Percentiles rank a stretch among this genome's conserved stretches.
phyloP scores from a whole-genome alignment of 2,797 vertebrate species.

The Malacoraja senta region DNA sequence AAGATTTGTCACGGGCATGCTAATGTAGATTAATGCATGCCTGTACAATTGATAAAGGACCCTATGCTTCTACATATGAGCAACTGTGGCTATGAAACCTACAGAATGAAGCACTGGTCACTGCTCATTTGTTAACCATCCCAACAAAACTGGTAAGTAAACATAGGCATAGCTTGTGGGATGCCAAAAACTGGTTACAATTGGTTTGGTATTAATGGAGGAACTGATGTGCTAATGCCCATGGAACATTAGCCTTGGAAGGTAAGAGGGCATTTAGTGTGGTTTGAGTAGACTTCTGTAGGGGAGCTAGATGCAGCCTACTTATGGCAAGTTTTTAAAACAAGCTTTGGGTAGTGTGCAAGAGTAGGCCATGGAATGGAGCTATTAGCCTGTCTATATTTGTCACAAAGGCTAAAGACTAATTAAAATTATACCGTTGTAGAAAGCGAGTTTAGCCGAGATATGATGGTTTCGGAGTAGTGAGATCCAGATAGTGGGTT shows the following conservation, averaged over 20 bases:
- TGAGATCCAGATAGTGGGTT: background rate
- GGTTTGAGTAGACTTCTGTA: background rate
- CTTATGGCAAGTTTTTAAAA: background rate
- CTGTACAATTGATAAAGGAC: background rate
- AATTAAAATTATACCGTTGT: background rate
- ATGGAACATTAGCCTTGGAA: background rate
- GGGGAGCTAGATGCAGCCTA: background rate
- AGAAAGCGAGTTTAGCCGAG: background rate
- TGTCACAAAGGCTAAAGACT: background rate
- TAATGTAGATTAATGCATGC: slow-evolving; percentile 3
- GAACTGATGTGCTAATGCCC: background rate
- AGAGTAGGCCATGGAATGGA: background rate
- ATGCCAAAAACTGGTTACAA: background rate
- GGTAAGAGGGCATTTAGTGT: background rate
- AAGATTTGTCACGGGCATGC: background rate
- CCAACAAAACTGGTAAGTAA: slow-evolving; percentile 26
- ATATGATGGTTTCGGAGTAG: background rate
- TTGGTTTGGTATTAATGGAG: background rate
- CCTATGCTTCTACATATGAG: background rate
- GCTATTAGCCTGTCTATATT: background rate
- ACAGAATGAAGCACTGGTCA: background rate
- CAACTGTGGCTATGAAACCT: background rate
- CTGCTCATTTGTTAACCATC: background rate
- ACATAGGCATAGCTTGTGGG: background rate
- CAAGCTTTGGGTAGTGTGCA: too few relatives aligned